Evolutionary conservation across 2,888 invertebrate species (phyloP), one percentile per base, ranked within the genome.

Genomic region (Molanna angustata): DNA sequence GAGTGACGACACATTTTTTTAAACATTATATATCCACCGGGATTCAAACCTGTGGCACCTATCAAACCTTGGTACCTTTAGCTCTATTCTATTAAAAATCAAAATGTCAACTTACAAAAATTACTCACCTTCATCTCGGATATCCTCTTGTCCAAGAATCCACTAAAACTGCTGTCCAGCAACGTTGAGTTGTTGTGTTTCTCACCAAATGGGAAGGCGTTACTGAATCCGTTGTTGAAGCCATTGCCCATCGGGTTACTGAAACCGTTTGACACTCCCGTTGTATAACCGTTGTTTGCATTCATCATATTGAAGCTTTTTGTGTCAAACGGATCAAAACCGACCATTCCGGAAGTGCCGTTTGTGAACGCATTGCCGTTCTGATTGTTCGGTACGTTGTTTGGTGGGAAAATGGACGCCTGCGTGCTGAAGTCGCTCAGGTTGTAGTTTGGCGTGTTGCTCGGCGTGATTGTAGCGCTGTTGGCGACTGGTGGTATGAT

Each of bases 301-400:
- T 56, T 44, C 31, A 51, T 35, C 43, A 47, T 44, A 6, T 35
- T 31, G 11, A 88, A 88, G 64, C 88, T 88, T 37, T 86, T 87
- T 78, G 92, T 91, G 61, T 92, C 92, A 66, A 92, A 93, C 1
- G 91, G 91, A 71, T 93, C 92, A 61, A 80, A 79, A 0, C 76
- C 74, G 17, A 69, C 71, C 45, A 77, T 61, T 0, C 73, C 75
- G 55, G 76, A 74, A 1, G 74, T 73, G 17, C 67, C 65, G 62
- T 72, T 74, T 18, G 39, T 35, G 35, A 41, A 44, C 7, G 43
- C 21, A n/a, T 35, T 46, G 9, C 33, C 45, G 16, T 31, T 39
- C 11, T 27, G 14, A 16, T 50, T 33, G 18, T 20, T 17, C 7
- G 48, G 43, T n/a, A 31, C 42, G 17, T 46, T 46, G 18, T 46